These are phyloP conservation scores for Pemphredon lugubris DNA, from an alignment of 2,888 invertebrate species.

Conservation along the genomic window DNA sequence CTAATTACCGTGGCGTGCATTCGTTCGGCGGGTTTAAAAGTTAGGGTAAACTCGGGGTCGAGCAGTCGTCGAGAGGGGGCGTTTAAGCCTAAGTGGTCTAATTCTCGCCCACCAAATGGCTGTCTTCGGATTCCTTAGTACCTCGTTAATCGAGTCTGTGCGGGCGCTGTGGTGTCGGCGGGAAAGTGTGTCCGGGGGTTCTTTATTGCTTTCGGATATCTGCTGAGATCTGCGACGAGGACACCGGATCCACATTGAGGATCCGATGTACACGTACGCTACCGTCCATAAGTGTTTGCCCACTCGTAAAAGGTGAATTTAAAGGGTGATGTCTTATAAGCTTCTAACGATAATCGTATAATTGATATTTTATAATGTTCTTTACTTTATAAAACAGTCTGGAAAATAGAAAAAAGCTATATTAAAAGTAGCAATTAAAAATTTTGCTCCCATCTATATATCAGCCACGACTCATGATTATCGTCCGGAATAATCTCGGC, in stretches of 20 bases:
- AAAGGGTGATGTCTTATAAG: too few species aligned
- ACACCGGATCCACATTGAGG: neutral
- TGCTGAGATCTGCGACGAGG: conserved; percentile 11
- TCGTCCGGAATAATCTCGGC: too few species aligned
- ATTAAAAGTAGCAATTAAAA: too few species aligned
- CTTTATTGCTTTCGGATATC: conserved; percentile 54
- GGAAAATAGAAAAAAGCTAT: too few species aligned
- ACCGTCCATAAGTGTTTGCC: too few species aligned
- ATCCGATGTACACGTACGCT: too few species aligned
- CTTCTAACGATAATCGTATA: too few species aligned
- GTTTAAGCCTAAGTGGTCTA: conserved; percentile 62
- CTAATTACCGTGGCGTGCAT: conserved; percentile 54
- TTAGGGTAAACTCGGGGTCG: conserved; percentile 40
- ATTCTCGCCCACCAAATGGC: conserved; percentile 60
- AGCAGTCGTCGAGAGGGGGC: conserved; percentile 40
- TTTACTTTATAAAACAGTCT: too few species aligned
- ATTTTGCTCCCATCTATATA: too few species aligned
- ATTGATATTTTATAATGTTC: too few species aligned
- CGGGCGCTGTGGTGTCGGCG: conserved; percentile 11
- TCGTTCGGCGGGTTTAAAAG: conserved; percentile 52
- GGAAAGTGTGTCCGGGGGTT: conserved; percentile 33
- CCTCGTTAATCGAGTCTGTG: conserved; percentile 49
- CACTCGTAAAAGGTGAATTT: too few species aligned
- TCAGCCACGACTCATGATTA: too few species aligned
- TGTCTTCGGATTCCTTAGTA: conserved; percentile 56